Base-by-base conservation (phyloP, 2,888 invertebrate genomes). In the Meiosimyza platycephala region DNA sequence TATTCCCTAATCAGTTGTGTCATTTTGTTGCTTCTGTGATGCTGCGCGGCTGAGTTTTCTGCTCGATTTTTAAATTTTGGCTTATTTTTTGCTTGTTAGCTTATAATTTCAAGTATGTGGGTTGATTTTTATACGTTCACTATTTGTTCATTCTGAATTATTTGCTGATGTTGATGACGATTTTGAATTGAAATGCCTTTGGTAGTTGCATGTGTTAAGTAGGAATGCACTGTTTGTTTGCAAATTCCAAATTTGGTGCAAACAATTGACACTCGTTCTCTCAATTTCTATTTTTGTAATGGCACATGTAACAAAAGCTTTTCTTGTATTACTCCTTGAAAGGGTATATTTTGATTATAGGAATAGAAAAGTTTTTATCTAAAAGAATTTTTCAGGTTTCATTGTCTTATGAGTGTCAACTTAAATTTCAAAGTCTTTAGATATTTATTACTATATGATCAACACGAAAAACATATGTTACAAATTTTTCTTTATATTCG, bases 1-100 rank as follows among this genome's bases (percentile, higher is more conserved):
- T 85, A 82, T 84, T 83, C 81, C 82, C 82, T 85, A 85, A 85
- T 85, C 85, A 80, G 84, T 84, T 84, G 84, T 85, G 85, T 85
- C 84, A 85, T 82, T 82, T 83, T 78, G 78, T 81, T 77, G 81
- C 82, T 81, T 80, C 80, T 82, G 83, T 80, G 80, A 40, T 40
- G 80, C 80, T 82, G 76, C 66, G 70, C 52, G n/a, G n/a, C 28
- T 57, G 51, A 57, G 59, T 73, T 73, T 70, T 59, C 54, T 40
- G 18, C 15, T 40, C 55, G 59, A 64, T 69, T 57, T 63, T 64
- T 7, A 9, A 40, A 40, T 40, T 40, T 40, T 40, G 40, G 74
- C 73, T 69, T 74, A 75, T 80, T 82, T 81, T 80, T 81, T 81
- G 81, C 81, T 81, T 81, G 81, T 81, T 81, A 81, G 78, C 75